A percentile compares a stretch with the other conserved stretches of the same genome.
Conservation (phyloP, 2,113 vertebrate genomes). For the Egretta garzetta region DNA sequence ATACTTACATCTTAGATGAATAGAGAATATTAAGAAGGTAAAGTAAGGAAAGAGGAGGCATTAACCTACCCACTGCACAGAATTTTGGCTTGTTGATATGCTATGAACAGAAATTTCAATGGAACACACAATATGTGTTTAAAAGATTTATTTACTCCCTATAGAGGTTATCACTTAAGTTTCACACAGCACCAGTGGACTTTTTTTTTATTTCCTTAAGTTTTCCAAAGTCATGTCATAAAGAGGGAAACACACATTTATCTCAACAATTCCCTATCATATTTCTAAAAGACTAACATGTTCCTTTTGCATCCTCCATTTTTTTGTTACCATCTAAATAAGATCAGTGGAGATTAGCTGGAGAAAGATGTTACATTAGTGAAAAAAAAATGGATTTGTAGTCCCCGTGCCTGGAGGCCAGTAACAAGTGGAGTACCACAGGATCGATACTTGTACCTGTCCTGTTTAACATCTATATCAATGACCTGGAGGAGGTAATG, state of each 20-base stretch:
- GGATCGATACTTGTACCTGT: background rate
- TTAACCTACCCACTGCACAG: background rate
- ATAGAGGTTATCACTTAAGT: background rate
- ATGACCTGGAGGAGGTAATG: background rate
- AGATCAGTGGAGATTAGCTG: background rate
- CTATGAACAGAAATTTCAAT: background rate
- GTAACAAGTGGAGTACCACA: background rate
- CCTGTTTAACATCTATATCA: background rate
- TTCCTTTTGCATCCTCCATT: background rate
- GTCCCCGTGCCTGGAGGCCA: background rate
- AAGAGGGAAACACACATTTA: background rate
- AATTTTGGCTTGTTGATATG: background rate
- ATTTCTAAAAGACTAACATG: background rate
- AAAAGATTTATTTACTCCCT: background rate
- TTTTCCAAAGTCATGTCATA: background rate
- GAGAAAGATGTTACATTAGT: background rate
- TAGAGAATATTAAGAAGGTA: background rate
- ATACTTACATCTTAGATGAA: background rate
- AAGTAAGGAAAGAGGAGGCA: background rate
- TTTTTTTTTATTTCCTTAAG: background rate
- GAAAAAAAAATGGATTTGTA: background rate
- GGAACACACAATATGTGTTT: background rate
- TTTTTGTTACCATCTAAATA: background rate
- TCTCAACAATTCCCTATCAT: background rate
- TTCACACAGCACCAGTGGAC: background rate